Conservation (phyloP, 1,140 invertebrate species). For the Drosophila bocqueti region DNA sequence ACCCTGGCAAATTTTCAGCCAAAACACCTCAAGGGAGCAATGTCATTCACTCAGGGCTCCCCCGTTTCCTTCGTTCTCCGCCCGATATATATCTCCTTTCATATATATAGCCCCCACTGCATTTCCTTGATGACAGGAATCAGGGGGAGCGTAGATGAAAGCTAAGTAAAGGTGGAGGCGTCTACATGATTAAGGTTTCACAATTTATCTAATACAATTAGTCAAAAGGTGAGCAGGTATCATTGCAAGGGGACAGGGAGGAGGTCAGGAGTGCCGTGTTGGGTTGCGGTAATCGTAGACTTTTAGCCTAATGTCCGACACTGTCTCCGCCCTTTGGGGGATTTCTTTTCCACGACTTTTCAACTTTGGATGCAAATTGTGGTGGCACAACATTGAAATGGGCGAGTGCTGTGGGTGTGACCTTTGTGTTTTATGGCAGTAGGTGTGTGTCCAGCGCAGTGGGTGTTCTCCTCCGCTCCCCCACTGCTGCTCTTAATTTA, state of each 20-base stretch:
- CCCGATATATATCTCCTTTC: neutral
- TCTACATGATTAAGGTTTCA: slow-evolving; percentile 81
- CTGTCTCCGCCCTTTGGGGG: slow-evolving; percentile 26
- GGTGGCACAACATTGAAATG: slow-evolving; percentile 29
- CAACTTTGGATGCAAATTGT: slow-evolving; percentile 67
- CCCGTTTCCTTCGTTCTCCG: neutral
- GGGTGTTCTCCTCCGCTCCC: neutral
- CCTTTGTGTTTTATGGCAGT: slow-evolving; percentile 37
- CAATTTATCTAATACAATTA: slow-evolving; percentile 84
- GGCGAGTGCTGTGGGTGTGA: slow-evolving; percentile 30
- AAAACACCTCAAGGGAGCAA: slow-evolving; percentile 48
- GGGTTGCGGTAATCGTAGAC: slow-evolving; percentile 73
- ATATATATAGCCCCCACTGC: slow-evolving; percentile 29
- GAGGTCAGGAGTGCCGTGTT: slow-evolving; percentile 13
- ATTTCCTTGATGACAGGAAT: slow-evolving; percentile 36
- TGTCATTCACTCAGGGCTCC: slow-evolving; percentile 26
- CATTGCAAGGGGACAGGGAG: slow-evolving; percentile 9
- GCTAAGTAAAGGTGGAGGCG: slow-evolving; percentile 19
- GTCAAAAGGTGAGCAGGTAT: slow-evolving; percentile 67
- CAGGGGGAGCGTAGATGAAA: slow-evolving; percentile 12
- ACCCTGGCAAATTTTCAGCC: slow-evolving; percentile 41
- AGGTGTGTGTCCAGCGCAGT: slow-evolving; percentile 11
- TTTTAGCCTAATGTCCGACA: slow-evolving; percentile 61
- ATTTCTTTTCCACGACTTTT: slow-evolving; percentile 54
- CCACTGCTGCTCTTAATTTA: neutral